Evolutionary conservation across 2,888 invertebrate genomes (phyloP), one percentile per base, ranked within the genome.

Genomic region (Pocota personata): DNA sequence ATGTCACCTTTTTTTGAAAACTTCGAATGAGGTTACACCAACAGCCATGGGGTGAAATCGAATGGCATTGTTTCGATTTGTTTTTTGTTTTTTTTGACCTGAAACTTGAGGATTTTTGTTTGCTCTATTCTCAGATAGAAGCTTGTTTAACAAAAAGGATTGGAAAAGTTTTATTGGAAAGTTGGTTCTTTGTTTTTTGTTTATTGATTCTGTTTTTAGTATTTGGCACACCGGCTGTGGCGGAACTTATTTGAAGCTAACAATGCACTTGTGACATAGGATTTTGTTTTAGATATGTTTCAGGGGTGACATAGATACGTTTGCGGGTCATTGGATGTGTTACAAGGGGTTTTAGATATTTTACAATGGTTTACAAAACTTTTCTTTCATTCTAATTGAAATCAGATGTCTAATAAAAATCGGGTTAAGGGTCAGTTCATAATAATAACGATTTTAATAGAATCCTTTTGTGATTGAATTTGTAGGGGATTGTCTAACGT

Each of bases 151-250:
- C 27, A n/a, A 67, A 71, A 35, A 16, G 16, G 48, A 72, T 72
- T 60, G 57, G 32, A 46, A 57, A 57, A 57, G 57, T 71, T 71
- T 37, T 27, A 52, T 67, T 24, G 43, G 16, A 21, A 67, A 67
- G 52, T 67, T 52, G 5, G 16, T 30, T 30, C 35, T 12, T 72
- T 57, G 55, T 55, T 30, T 55, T 30, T 40, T 58, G 32, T 35
- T 30, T 46, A 32, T 43, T 21, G 48, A 58, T 16, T 35, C 2
- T 46, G 69, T 58, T 46, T 24, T 57, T 5, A n/a, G n/a, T 5
- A 69, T 69, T 60, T 10, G 48, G 40, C 35, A 50, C 58, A 71
- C 19, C 0, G 5, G 14, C 1, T 12, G 27, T n/a, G 12, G 57
- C 19, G 57, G 37, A 6, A 40, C 14, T 14, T 24, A 6, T 57